A percentile compares a stretch with the other conserved stretches of the same genome.
Conservation (phyloP, 1,140 invertebrate species). For the Euwallacea similis region DNA sequence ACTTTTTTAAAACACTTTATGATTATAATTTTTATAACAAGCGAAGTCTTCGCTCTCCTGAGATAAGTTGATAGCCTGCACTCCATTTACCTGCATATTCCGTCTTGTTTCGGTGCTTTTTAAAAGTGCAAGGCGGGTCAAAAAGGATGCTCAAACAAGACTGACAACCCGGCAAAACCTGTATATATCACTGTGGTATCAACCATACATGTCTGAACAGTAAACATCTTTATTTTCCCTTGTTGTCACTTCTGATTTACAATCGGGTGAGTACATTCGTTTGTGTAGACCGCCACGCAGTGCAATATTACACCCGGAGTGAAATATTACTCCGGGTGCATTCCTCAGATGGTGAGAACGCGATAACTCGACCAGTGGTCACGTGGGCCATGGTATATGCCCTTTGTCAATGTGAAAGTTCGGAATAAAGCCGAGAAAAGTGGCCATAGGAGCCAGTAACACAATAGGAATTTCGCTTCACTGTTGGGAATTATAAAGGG, state of each 20-base stretch:
- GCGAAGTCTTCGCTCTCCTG: too few relatives aligned
- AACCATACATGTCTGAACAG: conserved; percentile 25
- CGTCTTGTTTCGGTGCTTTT: too few relatives aligned
- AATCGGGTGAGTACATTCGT: conserved; percentile 31
- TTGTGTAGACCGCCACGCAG: conserved; percentile 27
- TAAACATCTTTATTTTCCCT: conserved; percentile 35
- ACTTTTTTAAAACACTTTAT: too few relatives aligned
- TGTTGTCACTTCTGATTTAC: conserved; percentile 37
- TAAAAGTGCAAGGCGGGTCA: neutral
- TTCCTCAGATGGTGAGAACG: conserved; percentile 35
- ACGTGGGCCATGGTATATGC: conserved; percentile 16
- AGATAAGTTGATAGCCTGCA: too few relatives aligned
- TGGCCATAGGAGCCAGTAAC: too few relatives aligned
- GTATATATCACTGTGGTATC: neutral
- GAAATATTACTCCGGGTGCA: conserved; percentile 29
- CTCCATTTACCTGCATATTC: too few relatives aligned
- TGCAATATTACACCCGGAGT: conserved; percentile 34
- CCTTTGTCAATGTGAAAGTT: conserved; percentile 24
- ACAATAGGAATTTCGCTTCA: too few relatives aligned
- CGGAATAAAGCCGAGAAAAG: neutral
- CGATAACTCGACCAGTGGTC: conserved; percentile 23
- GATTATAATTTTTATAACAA: too few relatives aligned
- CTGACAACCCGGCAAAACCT: neutral
- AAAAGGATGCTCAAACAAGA: neutral
- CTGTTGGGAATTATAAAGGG: too few relatives aligned